These are phyloP conservation scores for Zosterops borbonicus DNA, from an alignment of 2,113 vertebrate species.

Conservation along the genomic window DNA sequence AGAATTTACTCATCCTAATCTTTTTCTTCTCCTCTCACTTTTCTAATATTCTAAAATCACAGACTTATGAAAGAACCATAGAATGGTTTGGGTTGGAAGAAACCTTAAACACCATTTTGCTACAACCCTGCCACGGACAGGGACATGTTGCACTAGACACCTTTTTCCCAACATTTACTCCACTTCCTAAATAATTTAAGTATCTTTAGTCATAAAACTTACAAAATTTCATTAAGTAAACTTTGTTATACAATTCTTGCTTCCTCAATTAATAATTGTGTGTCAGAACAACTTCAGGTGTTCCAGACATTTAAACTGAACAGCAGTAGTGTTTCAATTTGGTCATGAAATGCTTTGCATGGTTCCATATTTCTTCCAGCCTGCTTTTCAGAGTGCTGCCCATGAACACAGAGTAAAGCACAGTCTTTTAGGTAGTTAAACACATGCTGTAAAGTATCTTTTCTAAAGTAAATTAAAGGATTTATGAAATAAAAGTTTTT, in stretches of 20 bases:
- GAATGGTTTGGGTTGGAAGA: neutral
- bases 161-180: neutral
- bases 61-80: neutral
- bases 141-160: neutral
- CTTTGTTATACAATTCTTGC: neutral
- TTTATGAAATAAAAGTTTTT: neutral
- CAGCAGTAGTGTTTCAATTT: neutral
- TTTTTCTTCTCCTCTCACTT: neutral
- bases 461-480: neutral
- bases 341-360: neutral
- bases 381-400: neutral
- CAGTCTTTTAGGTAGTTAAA: neutral
- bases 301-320: neutral
- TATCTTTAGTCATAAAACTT: neutral
- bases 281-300: neutral
- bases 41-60: neutral
- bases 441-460: neutral
- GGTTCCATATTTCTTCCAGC: neutral
- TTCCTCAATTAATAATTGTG: neutral
- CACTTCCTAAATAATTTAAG: neutral
- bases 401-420: neutral
- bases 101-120: neutral
- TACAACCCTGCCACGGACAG: rapidly evolving
- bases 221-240: neutral
- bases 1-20: neutral